phyloP scores from a whole-genome alignment of 2,797 vertebrate genomes.

The Phataginus tetradactyla region DNA sequence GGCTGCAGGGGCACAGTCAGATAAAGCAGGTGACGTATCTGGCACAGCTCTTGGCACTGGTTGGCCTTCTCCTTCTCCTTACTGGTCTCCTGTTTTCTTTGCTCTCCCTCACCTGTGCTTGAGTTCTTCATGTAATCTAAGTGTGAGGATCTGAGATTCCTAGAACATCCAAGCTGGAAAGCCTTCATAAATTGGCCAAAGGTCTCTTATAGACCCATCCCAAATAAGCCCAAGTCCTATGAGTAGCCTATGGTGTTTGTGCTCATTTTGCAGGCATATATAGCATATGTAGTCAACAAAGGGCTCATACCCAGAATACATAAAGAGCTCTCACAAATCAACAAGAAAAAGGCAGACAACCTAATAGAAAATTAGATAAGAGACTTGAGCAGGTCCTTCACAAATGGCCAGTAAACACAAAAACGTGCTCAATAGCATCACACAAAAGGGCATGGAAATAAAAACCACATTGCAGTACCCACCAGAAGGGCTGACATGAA shows the following conservation, averaged over 20 bases:
- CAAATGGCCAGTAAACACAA: neutral
- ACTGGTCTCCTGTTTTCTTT: neutral
- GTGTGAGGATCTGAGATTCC: neutral
- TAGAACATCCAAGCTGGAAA: neutral
- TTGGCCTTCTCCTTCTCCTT: neutral
- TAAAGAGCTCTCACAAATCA: conserved; percentile 14
- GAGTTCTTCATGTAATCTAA: neutral
- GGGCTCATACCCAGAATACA: neutral
- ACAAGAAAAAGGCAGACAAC: neutral
- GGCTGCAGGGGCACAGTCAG: neutral
- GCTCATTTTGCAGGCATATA: neutral
- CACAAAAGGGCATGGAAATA: neutral
- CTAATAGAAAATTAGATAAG: neutral
- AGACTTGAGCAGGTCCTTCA: neutral
- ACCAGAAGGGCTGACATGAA: neutral
- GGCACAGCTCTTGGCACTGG: neutral
- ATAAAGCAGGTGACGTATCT: neutral
- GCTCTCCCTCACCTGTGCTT: neutral
- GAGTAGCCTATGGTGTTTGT: neutral
- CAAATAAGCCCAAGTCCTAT: neutral
- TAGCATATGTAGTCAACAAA: neutral
- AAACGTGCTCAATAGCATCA: neutral
- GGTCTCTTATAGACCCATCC: neutral
- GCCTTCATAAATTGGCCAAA: neutral
- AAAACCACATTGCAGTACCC: neutral